These are phyloP conservation scores for Pangasianodon gigas DNA, from an alignment of 2,113 vertebrate species.

Conservation along the genomic window DNA sequence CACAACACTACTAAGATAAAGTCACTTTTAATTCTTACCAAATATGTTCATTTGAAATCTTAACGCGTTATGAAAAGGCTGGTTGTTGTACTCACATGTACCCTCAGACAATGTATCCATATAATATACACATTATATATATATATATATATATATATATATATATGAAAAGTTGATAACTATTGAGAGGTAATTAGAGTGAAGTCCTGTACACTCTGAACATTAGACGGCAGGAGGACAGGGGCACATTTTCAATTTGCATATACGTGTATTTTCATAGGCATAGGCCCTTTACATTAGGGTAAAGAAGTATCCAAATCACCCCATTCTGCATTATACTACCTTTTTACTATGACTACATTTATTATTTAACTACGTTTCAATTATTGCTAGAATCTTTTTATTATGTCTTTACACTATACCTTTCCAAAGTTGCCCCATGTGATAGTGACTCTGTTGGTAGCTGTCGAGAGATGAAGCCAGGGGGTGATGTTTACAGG, in stretches of 20 bases:
- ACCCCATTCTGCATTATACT: not conserved
- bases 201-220: not conserved
- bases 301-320: not conserved
- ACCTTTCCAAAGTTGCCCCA: constrained; percentile 99
- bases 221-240: not conserved
- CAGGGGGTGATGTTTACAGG: constrained; percentile 97
- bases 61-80: no score
- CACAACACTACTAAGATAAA: no score
- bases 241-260: not conserved
- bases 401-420: not conserved
- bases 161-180: no score
- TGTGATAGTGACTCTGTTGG: constrained; percentile 91
- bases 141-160: no score
- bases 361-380: not conserved
- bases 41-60: no score
- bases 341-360: not conserved
- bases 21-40: no score
- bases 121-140: no score
- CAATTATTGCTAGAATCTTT: not conserved
- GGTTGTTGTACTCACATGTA: not conserved
- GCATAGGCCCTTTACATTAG: not conserved
- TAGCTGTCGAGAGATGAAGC: constrained; percentile 91
- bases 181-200: not conserved
- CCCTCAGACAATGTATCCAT: not conserved
- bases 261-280: not conserved